Conservation (phyloP, 2,113 vertebrate genomes). For the Otocyon megalotis region DNA sequence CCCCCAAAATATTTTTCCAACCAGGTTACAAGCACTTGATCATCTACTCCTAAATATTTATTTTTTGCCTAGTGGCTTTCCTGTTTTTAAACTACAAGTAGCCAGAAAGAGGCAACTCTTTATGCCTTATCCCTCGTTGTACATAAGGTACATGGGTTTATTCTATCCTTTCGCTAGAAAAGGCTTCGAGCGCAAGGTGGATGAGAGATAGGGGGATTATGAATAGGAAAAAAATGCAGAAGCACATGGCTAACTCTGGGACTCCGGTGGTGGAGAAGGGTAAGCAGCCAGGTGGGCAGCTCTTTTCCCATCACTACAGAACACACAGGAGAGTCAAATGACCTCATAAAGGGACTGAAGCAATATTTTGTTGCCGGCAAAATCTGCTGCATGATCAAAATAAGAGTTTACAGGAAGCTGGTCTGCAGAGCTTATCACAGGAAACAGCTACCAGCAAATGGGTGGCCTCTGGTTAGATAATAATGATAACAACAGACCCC, state of each 20-base stretch:
- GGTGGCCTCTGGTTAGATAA: neutral
- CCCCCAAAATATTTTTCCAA: neutral
- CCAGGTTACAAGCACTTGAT: neutral
- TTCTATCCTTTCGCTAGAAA: neutral
- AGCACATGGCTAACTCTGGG: neutral
- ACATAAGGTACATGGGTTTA: neutral
- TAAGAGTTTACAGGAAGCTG: neutral
- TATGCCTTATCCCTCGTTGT: neutral
- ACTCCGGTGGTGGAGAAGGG: neutral
- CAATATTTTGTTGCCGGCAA: neutral
- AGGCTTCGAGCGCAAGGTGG: neutral
- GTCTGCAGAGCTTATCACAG: constrained; percentile 26
- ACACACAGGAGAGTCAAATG: neutral
- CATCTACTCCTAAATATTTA: neutral
- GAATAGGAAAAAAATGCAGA: neutral
- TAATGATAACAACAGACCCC: neutral
- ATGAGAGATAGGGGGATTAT: neutral
- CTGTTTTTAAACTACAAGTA: constrained; percentile 23
- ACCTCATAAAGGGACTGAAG: neutral
- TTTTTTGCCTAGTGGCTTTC: neutral
- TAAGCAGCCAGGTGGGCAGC: neutral
- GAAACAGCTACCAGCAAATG: neutral
- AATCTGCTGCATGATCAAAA: neutral
- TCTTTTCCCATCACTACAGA: neutral
- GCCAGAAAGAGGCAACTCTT: neutral